Conservation (phyloP, 1,140 invertebrate genomes). For the Pseudachorutes palmiensis region DNA sequence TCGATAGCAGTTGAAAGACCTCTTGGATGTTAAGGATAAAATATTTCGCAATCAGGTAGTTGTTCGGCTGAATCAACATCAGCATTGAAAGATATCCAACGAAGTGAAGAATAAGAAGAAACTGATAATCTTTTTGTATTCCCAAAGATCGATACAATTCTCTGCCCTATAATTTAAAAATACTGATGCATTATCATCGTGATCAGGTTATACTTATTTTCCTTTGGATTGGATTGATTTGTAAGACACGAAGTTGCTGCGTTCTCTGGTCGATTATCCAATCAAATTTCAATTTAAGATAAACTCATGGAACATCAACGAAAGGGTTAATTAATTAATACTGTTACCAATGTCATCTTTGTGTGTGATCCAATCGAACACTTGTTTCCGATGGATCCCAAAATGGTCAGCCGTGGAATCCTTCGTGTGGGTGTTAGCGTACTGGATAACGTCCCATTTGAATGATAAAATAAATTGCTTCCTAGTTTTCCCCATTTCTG, state of each 20-base stretch:
- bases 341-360: not conserved
- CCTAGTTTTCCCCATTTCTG: not conserved
- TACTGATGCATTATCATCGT: no score
- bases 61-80: not conserved
- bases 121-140: no score
- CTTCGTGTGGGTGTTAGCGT: not conserved
- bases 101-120: no score
- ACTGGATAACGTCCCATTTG: not conserved
- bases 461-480: not conserved
- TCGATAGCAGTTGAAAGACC: slow-evolving; percentile 41
- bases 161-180: no score
- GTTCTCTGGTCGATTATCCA: not conserved
- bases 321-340: no score
- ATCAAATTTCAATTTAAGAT: not conserved
- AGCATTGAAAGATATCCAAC: not conserved
- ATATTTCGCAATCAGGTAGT: slow-evolving; percentile 33
- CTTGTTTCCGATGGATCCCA: not conserved
- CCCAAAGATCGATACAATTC: no score
- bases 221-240: no score
- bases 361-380: not conserved
- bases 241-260: not conserved
- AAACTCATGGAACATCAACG: not conserved
- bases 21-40: slow-evolving; percentile 43
- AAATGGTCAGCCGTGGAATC: not conserved
- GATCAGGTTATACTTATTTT: no score